phyloP scores from a whole-genome alignment of 2,888 invertebrate genomes.

The Alitta virens region DNA sequence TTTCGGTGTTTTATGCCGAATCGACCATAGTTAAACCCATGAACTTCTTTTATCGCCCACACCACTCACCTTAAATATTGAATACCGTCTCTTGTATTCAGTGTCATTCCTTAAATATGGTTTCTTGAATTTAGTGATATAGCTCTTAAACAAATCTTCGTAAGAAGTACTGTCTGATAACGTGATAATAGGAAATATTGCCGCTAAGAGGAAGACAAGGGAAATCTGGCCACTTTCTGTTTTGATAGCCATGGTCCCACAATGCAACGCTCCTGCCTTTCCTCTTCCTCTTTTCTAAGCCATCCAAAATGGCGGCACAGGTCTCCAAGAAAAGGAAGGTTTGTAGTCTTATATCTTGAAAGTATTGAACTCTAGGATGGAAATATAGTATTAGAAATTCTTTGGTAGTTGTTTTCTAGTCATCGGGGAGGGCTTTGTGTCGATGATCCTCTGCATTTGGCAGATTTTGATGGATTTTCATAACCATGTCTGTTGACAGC shows the following conservation, averaged over 20 bases:
- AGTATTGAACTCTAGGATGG: too few species aligned
- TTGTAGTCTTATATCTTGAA: neutral
- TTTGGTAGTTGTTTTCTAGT: too few species aligned
- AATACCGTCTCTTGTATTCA: slow-evolving; percentile 61
- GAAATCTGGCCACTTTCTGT: slow-evolving; percentile 37
- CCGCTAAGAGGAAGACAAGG: neutral
- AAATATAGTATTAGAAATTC: too few species aligned
- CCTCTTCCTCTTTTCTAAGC: slow-evolving; percentile 40
- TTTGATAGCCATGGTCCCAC: slow-evolving; percentile 50
- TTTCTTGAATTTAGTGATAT: slow-evolving; percentile 63
- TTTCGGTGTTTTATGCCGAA: too few species aligned
- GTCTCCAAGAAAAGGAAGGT: slow-evolving; percentile 31
- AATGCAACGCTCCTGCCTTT: slow-evolving; percentile 2
- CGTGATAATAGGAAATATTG: neutral
- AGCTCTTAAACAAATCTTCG: slow-evolving; percentile 59
- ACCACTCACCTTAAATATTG: slow-evolving; percentile 62
- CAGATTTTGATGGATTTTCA: neutral
- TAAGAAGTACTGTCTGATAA: slow-evolving; percentile 25
- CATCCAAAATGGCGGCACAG: slow-evolving; percentile 26
- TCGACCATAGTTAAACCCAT: too few species aligned
- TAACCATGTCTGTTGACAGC: too few species aligned
- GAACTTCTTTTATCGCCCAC: neutral
- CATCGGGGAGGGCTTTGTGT: too few species aligned
- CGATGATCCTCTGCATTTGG: neutral
- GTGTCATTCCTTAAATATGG: slow-evolving; percentile 59